Conservation (phyloP, 2,888 invertebrate species). For the Stenoptilia bipunctidactyla region DNA sequence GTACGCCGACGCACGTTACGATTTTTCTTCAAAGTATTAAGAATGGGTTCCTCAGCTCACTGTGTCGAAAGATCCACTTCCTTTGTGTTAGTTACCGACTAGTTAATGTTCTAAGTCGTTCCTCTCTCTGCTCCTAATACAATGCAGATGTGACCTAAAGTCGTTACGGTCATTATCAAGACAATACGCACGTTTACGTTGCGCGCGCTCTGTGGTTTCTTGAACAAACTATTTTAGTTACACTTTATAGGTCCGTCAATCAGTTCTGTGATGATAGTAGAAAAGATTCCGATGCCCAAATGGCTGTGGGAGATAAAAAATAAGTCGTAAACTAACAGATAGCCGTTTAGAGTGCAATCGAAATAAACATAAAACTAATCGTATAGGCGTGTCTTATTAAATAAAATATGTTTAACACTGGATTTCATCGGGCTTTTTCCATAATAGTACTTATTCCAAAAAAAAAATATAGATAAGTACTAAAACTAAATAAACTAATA, state of each 20-base stretch:
- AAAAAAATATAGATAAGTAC: no score
- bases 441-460: no score
- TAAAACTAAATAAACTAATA: no score
- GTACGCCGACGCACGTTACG: background rate
- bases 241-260: constrained; percentile 14
- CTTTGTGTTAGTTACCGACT: constrained; percentile 1
- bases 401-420: no score
- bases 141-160: constrained; percentile 41
- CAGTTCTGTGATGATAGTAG: no score
- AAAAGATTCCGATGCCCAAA: no score
- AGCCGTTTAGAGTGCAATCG: no score
- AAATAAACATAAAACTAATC: no score
- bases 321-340: no score
- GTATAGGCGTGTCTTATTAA: no score
- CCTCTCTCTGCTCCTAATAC: constrained; percentile 16
- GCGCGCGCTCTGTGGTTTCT: constrained; percentile 36
- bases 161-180: constrained; percentile 53
- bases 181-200: constrained; percentile 43
- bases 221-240: constrained; percentile 31
- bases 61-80: constrained; percentile 1
- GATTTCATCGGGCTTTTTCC: no score
- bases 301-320: constrained; percentile 13
- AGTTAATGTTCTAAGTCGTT: constrained; percentile 1
- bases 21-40: background rate
- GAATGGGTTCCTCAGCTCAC: background rate